Evolutionary conservation across 37 sponge, comb jelly and placozoan genomes (phyloP), one percentile per base, ranked within the genome.

Genomic region (Geodia barretti): DNA sequence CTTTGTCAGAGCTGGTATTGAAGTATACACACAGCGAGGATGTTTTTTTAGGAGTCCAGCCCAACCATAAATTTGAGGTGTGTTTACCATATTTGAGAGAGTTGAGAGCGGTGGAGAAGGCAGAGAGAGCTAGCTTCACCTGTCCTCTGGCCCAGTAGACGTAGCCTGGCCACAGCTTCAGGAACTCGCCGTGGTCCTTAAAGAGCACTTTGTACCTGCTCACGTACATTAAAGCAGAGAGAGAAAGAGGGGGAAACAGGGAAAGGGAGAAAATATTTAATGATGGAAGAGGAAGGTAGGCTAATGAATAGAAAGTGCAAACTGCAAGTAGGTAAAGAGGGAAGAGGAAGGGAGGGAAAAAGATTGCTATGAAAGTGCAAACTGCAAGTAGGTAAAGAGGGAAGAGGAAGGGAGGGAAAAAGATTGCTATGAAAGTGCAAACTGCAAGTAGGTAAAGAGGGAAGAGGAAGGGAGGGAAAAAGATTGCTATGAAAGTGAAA

Each of bases 71-170:
- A n/a, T n/a, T n/a, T n/a, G n/a, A n/a, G n/a, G n/a, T n/a, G n/a
- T n/a, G n/a, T n/a, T 1, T 60, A 81, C 72, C 35, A 23, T 71
- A 23, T 23, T 40, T 35, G 37, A 84, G 77, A 21, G n/a, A 17
- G 9, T 75, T 60, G 30, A 84, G 3, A 20, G 70, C 60, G 32
- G 61, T n/a, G 33, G 26, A 38, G 54, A 84, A 84, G 21, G 34
- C 70, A 1, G 3, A 29, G 20, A 71, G 39, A 67, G 84, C 84
- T 8, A 76, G 77, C 2, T 67, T 60, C 14, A 68, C n/a, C 21
- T 84, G 64, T 1, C 84, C 84, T 76, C 84, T 75, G 0, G 84
- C 84, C 84, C 84, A 84, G 61, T 84, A 76, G 61, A 84, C 70
- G 68, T 84, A 84, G n/a, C 70, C 84, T 40, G 84, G 84, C 84